Conservation (phyloP, 2,113 vertebrate genomes). For the Scalopus aquaticus region DNA sequence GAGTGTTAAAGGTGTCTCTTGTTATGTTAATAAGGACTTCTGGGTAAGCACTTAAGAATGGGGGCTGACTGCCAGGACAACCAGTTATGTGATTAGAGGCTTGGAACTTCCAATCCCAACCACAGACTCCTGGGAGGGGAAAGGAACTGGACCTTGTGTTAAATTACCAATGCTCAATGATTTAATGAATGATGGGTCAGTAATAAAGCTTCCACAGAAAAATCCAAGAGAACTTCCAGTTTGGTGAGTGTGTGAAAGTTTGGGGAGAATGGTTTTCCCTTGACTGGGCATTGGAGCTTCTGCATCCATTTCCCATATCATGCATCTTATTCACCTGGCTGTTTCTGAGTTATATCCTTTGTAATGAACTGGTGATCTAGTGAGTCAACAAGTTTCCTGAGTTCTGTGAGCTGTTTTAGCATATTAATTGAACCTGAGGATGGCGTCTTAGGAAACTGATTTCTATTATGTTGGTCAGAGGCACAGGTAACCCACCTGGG, state of each 20-base stretch:
- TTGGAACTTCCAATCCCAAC: not conserved
- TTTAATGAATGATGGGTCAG: too few species aligned
- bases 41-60: not conserved
- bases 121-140: too few species aligned
- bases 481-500: not conserved
- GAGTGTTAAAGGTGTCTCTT: not conserved
- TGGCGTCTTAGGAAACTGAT: not conserved
- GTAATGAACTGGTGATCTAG: too few species aligned
- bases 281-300: not conserved
- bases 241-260: not conserved
- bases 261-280: not conserved
- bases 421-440: not conserved
- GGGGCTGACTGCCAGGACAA: not conserved
- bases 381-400: not conserved
- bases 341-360: too few species aligned
- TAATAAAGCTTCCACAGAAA: too few species aligned
- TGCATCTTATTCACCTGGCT: too few species aligned
- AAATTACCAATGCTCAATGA: too few species aligned
- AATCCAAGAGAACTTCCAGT: not conserved
- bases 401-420: not conserved
- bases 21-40: not conserved
- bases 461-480: not conserved
- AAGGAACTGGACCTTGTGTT: too few species aligned
- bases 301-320: too few species aligned
- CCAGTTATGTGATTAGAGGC: not conserved